Conservation (phyloP, 2,113 vertebrate genomes). For the Paramisgurnus dabryanus region DNA sequence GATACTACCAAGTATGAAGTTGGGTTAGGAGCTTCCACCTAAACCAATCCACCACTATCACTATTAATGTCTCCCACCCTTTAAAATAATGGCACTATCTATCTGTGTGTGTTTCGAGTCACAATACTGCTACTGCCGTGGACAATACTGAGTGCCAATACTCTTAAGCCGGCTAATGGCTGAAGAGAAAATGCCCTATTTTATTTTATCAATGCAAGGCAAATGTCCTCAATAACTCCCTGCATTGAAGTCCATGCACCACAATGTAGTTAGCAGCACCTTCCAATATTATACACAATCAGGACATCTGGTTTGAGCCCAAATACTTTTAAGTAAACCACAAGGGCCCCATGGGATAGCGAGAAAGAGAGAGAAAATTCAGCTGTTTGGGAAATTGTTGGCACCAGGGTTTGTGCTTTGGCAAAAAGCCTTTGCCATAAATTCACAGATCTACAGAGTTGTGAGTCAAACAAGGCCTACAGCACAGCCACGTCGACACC, state of each 20-base stretch:
- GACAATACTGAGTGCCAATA: conserved; percentile 18
- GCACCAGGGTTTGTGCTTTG: conserved; percentile 69
- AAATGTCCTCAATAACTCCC: conserved; percentile 5
- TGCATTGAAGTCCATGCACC: conserved; percentile 31
- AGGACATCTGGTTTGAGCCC: conserved; percentile 59
- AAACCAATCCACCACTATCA: conserved; percentile 23
- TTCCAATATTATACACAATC: conserved; percentile 52
- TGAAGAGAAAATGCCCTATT: not conserved
- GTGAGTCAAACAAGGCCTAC: conserved; percentile 57
- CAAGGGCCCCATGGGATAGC: conserved; percentile 43
- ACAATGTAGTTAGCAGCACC: conserved; percentile 48
- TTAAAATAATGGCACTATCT: conserved; percentile 33
- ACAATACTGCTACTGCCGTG: conserved; percentile 10
- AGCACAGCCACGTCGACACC: conserved; percentile 56
- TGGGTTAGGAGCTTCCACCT: not conserved
- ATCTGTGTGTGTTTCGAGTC: not conserved
- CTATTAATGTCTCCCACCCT: not conserved
- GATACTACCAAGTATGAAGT: not conserved
- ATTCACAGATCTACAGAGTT: conserved; percentile 65
- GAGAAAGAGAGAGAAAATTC: conserved; percentile 52
- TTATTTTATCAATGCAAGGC: conserved; percentile 24
- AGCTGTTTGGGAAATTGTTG: conserved; percentile 61
- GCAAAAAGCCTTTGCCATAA: conserved; percentile 63
- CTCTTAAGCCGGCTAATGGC: conserved; percentile 17
- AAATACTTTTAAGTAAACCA: conserved; percentile 44